A percentile compares a stretch with the other conserved stretches of the same genome.
Conservation (phyloP, 2,888 invertebrate genomes). For the Limnephilus lunatus region DNA sequence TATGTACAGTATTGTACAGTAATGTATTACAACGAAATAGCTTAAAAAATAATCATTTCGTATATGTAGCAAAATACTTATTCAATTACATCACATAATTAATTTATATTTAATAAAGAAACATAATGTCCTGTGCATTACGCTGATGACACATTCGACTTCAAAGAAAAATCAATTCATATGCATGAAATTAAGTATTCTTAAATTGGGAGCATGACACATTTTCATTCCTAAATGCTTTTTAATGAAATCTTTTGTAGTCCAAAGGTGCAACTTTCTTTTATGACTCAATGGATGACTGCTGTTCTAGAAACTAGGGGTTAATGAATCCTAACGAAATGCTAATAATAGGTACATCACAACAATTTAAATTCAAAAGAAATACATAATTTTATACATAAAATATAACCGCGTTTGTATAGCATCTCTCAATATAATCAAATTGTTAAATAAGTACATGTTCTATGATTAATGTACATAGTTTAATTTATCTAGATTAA, state of each 20-base stretch:
- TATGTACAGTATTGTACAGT: too few relatives aligned
- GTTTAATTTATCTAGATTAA: too few relatives aligned
- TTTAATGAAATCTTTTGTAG: background rate
- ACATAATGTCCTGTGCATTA: background rate
- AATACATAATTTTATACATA: too few relatives aligned
- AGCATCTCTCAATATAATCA: background rate
- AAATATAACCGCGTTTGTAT: too few relatives aligned
- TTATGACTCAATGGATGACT: background rate
- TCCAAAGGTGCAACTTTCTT: background rate
- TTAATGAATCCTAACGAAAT: background rate
- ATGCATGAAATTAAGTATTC: background rate
- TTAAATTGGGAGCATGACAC: slow-evolving; percentile 2
- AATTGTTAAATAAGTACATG: background rate
- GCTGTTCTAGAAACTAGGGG: background rate
- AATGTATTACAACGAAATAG: background rate
- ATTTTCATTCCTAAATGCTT: background rate
- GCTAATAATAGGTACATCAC: background rate
- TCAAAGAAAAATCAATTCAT: background rate
- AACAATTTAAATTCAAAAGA: too few relatives aligned
- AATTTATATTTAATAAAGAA: background rate
- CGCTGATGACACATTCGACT: background rate
- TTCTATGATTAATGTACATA: background rate
- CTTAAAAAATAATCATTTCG: background rate
- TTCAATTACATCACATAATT: background rate
- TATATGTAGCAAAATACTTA: background rate